Base-by-base conservation (phyloP, 1,140 invertebrate genomes). In the Dreissena polymorpha region DNA sequence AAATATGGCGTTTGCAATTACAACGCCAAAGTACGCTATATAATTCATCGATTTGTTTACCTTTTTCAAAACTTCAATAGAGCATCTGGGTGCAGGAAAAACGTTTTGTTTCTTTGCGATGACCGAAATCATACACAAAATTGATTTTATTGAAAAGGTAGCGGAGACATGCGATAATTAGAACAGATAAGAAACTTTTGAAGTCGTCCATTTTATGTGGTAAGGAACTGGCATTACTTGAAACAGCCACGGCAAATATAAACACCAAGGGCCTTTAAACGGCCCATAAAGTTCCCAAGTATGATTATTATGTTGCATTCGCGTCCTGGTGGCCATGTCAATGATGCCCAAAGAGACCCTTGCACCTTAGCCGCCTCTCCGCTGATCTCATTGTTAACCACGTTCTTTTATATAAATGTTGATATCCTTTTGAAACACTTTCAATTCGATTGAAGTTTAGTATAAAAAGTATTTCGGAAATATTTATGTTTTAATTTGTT, bases 241-340 rank as follows among this genome's bases (percentile, higher is more conserved):
- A 80, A 72, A 68, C 78, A 64, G 78, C 69, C 60, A 63, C 49
- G 78, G 68, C 60, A 72, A 80, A 80, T 80, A 80, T 80, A 80
- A 80, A 80, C 78, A 80, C 60, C 50, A 21, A 25, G 23, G n/a
- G 69, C 69, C 69, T 80, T 80, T 70, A 80, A 80, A 80, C 57
- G 78, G 78, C 27, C 68, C 39, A 80, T 80, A 72, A 80, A 80
- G 57, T 53, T 64, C 57, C 68, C 51, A 72, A 72, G 68, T 80
- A 80, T 60, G 63, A 25, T 80, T 72, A 72, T 78, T 60, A 60
- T 60, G 39, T 39, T 39, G 39, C 39, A 5, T 5, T 39, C 39
- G 39, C 39, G 39, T 39, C 39, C 39, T 39, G 39, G 39, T 39
- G 39, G 39, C 39, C 39, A 39, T 39, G 39, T 39, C 39, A 39